Evolutionary conservation across 2,888 invertebrate species (phyloP), one percentile per base, ranked within the genome.

Genomic region (Ephialtes manifestator): DNA sequence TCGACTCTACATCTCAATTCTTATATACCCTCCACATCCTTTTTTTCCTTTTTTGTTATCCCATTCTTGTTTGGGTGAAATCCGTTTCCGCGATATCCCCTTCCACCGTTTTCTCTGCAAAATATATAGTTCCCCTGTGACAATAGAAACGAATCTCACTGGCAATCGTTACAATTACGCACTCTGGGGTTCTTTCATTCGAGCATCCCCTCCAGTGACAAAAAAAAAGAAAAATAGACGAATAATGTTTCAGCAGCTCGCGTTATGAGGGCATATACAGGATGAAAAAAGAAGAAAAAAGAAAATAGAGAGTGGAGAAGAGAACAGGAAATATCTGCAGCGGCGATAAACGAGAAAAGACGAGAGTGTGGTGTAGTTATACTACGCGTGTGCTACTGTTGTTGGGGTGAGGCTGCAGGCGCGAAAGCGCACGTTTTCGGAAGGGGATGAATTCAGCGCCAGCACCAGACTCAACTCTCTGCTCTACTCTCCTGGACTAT

Each of bases 341-440:
- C 70, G 71, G 48, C 87, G 87, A 83, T 84, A 78, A 78, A 67
- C 53, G 81, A 81, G 70, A 70, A 81, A 85, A 81, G 78, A 78
- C 70, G 78, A 70, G 76, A 65, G 74, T 11, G 53, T 53, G 68
- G 68, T 71, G 51, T 43, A 15, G 67, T 58, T 60, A 70, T 39
- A 51, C 65, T 39, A 51, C 71, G 65, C 58, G 77, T 72, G 67
- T 67, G 60, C 43, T 72, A 67, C 76, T 55, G 51, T 78, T 11
- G 70, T 39, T 68, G 76, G 75, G 68, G 65, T 71, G 80, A 72
- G 77, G 55, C 28, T 39, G 63, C 58, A 43, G 70, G 39, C 70
- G 83, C 70, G 83, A 84, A 81, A 65, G 53, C 70, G 55, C 75
- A 74, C 77, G 60, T 74, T 85, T 78, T 71, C 48, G 83, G 31